Evolutionary conservation across 1,140 invertebrate genomes (phyloP).

Genomic region (Plodia interpunctella): DNA sequence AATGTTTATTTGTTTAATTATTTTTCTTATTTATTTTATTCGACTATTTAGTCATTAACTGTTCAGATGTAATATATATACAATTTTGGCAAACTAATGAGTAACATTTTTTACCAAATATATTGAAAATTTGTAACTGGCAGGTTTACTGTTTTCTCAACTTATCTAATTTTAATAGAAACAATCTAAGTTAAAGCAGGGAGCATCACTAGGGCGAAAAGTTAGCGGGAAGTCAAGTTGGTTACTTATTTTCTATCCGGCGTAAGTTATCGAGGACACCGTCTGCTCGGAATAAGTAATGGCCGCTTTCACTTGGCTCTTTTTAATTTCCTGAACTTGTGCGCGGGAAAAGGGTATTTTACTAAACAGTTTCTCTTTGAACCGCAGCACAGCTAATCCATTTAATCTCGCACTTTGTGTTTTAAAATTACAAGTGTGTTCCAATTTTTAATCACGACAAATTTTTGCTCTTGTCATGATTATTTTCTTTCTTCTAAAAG

Average conservation of each 20-base stretch:
- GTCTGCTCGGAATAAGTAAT: constrained; percentile 19
- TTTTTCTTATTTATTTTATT: too few relatives aligned
- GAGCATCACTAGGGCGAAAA: not conserved
- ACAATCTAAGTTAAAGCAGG: not conserved
- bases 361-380: constrained; percentile 1
- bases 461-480: too few relatives aligned
- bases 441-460: too few relatives aligned
- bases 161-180: not conserved
- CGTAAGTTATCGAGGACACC: constrained; percentile 8
- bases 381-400: not conserved
- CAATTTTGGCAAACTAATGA: too few relatives aligned
- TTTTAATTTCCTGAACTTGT: constrained; percentile 20
- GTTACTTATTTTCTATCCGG: constrained; percentile 10
- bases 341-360: constrained; percentile 13
- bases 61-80: too few relatives aligned
- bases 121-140: too few relatives aligned
- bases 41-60: too few relatives aligned
- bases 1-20: too few relatives aligned
- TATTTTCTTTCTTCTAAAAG: too few relatives aligned
- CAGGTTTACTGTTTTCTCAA: too few relatives aligned
- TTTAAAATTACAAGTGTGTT: not conserved
- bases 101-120: too few relatives aligned
- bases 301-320: constrained; percentile 17
- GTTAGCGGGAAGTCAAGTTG: not conserved
- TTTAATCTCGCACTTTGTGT: not conserved